These are phyloP conservation scores for Octodonta nipae DNA, from an alignment of 2,888 invertebrate genomes.

Conservation along the genomic window DNA sequence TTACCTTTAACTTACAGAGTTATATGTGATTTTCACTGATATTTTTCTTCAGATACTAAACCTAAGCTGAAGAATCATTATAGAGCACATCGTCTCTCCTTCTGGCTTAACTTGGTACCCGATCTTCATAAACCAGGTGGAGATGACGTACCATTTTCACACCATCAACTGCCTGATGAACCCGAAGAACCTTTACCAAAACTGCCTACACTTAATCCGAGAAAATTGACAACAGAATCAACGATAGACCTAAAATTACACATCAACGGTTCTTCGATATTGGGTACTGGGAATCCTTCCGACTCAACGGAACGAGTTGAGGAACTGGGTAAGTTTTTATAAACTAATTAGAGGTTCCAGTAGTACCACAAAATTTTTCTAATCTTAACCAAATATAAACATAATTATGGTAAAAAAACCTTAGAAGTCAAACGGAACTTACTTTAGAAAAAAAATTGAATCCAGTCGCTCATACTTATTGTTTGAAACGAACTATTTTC, in stretches of 20 bases:
- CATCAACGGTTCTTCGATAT: conserved; percentile 29
- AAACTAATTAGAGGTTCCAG: too few species aligned
- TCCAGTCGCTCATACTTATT: too few species aligned
- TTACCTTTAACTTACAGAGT: too few species aligned
- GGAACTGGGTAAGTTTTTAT: conserved; percentile 33
- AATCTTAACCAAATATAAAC: too few species aligned
- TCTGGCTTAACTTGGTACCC: conserved; percentile 90
- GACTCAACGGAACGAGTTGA: conserved; percentile 38
- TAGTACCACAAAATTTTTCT: too few species aligned
- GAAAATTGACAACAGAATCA: conserved; percentile 41
- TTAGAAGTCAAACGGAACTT: too few species aligned
- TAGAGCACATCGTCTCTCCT: conserved; percentile 79
- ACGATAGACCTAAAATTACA: conserved; percentile 29
- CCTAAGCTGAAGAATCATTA: conserved; percentile 87
- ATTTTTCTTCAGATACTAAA: conserved; percentile 61
- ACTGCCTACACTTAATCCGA: conserved; percentile 36
- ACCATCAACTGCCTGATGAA: conserved; percentile 67
- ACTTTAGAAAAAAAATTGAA: too few species aligned
- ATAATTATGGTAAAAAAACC: too few species aligned
- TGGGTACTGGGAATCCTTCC: conserved; percentile 16
- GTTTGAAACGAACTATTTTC: too few species aligned
- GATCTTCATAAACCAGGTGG: conserved; percentile 79
- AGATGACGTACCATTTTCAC: conserved; percentile 70
- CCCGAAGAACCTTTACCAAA: conserved; percentile 43
- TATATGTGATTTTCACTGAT: too few species aligned